A percentile compares a stretch with the other conserved stretches of the same genome.
phyloP scores from a whole-genome alignment of 2,113 vertebrate genomes.

The Uria lomvia region DNA sequence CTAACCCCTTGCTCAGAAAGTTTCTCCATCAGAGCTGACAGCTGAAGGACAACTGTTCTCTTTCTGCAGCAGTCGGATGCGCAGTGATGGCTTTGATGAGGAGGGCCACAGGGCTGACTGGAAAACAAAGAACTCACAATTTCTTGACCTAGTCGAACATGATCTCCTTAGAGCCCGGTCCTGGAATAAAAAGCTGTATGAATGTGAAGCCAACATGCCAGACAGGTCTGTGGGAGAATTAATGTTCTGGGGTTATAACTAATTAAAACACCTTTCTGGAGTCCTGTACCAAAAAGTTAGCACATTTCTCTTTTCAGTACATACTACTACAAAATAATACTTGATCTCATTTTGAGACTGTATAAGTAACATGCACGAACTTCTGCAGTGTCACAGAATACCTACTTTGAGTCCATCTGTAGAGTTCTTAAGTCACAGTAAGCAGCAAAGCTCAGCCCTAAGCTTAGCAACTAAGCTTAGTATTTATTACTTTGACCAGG shows the following conservation, averaged over 20 bases:
- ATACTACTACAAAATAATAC: background rate
- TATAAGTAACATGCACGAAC: background rate
- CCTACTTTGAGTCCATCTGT: background rate
- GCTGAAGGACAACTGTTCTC: background rate
- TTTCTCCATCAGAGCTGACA: background rate
- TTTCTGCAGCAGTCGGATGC: slow-evolving; percentile 82
- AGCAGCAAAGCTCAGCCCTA: background rate
- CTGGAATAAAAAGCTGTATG: slow-evolving; percentile 90
- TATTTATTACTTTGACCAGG: background rate
- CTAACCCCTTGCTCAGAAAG: background rate
- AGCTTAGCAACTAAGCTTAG: background rate
- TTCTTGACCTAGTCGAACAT: slow-evolving; percentile 72
- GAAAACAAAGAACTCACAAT: slow-evolving; percentile 58
- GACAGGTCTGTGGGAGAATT: slow-evolving; percentile 81
- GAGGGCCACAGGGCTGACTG: slow-evolving; percentile 72
- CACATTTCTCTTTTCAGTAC: background rate
- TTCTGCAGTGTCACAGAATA: background rate
- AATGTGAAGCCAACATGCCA: slow-evolving; percentile 90
- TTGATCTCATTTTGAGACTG: background rate
- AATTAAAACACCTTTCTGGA: background rate
- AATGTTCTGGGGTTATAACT: background rate
- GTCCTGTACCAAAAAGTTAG: background rate
- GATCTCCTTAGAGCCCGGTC: slow-evolving; percentile 85
- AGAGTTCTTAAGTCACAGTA: background rate
- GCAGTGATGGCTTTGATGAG: slow-evolving; percentile 87